Conservation (phyloP, 1,140 invertebrate genomes). For the Bombus ignitus region DNA sequence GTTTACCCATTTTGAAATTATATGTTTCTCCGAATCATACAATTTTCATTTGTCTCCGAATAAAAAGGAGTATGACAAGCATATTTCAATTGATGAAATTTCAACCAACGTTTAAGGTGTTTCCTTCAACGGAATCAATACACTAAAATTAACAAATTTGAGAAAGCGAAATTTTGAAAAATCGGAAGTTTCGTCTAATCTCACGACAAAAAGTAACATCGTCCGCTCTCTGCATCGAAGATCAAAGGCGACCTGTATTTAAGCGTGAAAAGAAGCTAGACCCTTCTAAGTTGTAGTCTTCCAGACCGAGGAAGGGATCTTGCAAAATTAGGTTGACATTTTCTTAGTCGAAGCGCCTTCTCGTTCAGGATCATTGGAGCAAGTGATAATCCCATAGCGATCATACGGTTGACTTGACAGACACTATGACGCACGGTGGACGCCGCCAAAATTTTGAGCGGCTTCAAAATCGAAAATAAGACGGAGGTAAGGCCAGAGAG, state of each 20-base stretch:
- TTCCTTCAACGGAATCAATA: no score
- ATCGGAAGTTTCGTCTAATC: not conserved
- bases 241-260: not conserved
- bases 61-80: no score
- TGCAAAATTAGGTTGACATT: slow-evolving; percentile 75
- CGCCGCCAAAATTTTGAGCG: slow-evolving; percentile 32
- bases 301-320: slow-evolving; percentile 33
- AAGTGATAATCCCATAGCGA: slow-evolving; percentile 69
- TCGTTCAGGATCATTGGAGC: slow-evolving; percentile 58
- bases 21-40: no score
- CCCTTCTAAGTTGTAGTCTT: slow-evolving; percentile 28
- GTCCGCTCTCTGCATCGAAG: not conserved
- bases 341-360: slow-evolving; percentile 65
- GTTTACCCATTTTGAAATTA: no score
- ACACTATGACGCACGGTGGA: slow-evolving; percentile 53
- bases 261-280: not conserved
- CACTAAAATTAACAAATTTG: no score
- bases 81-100: no score
- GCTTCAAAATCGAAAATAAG: slow-evolving; percentile 54
- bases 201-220: not conserved
- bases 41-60: no score
- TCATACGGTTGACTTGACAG: slow-evolving; percentile 67
- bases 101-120: no score
- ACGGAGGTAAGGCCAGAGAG: slow-evolving; percentile 30
- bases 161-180: no score